Percentiles rank a stretch among this genome's conserved stretches.
phyloP scores from a whole-genome alignment of 2,888 invertebrate species.

The Leistus spinibarbis region DNA sequence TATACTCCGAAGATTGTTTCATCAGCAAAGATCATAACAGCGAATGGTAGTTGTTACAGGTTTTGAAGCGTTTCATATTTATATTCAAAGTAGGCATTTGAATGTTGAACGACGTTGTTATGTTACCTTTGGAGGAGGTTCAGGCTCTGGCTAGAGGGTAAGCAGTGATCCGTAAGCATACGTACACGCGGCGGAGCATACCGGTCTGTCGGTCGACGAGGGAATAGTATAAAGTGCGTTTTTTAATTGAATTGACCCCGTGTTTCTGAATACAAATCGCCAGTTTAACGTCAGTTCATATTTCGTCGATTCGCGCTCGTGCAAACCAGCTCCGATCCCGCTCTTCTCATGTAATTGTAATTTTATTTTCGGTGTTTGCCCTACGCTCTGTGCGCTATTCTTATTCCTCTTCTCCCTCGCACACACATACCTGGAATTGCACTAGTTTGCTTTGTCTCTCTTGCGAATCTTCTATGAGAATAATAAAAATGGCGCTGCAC shows the following conservation, averaged over 20 bases:
- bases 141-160: neutral
- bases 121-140: neutral
- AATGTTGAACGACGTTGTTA: neutral
- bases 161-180: neutral
- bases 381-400: neutral
- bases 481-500: neutral
- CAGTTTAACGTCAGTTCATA: slow-evolving; percentile 39
- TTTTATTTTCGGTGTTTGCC: slow-evolving; percentile 29
- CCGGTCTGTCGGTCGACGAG: slow-evolving; percentile 1
- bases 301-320: slow-evolving; percentile 39
- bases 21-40: neutral
- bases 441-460: neutral
- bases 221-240: slow-evolving; percentile 37
- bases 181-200: neutral
- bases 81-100: neutral
- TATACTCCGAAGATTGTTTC: no score
- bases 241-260: slow-evolving; percentile 41
- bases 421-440: neutral
- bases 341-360: slow-evolving; percentile 36
- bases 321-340: slow-evolving; percentile 27
- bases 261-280: slow-evolving; percentile 41
- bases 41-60: neutral
- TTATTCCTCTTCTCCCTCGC: neutral
- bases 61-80: neutral
- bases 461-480: neutral